Percentiles rank a stretch among this genome's conserved stretches.
Conservation (phyloP, 2,888 invertebrate species). For the Sminthurides aquaticus region DNA sequence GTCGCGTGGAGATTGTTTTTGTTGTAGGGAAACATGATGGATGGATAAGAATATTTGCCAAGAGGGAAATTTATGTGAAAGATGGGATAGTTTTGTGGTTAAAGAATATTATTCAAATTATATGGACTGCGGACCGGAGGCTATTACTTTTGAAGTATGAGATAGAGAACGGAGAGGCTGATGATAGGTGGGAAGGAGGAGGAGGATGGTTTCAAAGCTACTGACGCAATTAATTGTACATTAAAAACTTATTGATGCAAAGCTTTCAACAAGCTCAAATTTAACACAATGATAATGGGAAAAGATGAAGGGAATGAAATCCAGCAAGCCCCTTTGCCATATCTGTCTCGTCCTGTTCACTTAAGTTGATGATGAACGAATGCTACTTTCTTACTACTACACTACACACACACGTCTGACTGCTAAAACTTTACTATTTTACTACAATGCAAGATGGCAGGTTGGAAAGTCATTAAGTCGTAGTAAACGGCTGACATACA, state of each 20-base stretch:
- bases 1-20: too few relatives aligned
- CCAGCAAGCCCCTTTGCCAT: too few relatives aligned
- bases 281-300: background rate
- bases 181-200: background rate
- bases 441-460: too few relatives aligned
- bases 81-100: background rate
- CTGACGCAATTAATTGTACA: constrained; percentile 21
- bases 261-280: constrained; percentile 19
- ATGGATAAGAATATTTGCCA: background rate
- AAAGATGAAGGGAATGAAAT: too few relatives aligned
- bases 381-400: too few relatives aligned
- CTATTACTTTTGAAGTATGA: background rate
- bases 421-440: too few relatives aligned
- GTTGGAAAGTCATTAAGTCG: too few relatives aligned
- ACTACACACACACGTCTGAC: too few relatives aligned
- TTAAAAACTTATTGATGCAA: constrained; percentile 17
- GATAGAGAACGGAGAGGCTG: background rate
- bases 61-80: background rate
- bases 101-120: background rate
- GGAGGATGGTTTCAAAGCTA: background rate
- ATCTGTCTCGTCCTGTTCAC: too few relatives aligned
- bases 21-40: too few relatives aligned
- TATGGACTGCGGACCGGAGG: background rate
- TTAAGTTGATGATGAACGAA: too few relatives aligned
- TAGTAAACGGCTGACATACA: too few relatives aligned